A percentile compares a stretch with the other conserved stretches of the same genome.
These are phyloP conservation scores for Dione vanillae DNA, from an alignment of 2,888 invertebrate genomes.

Conservation along the genomic window DNA sequence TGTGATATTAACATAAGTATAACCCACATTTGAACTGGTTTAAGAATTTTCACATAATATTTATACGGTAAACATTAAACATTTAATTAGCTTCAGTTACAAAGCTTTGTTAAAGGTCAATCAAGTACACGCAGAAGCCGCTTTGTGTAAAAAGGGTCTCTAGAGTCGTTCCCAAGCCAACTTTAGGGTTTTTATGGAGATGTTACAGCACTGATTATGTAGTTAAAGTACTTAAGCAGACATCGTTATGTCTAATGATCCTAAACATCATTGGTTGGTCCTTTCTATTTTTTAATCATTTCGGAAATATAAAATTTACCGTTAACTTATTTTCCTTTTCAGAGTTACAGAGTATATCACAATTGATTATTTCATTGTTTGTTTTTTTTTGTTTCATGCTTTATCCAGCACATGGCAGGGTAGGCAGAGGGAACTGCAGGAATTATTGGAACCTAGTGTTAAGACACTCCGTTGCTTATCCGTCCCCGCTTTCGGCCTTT, in stretches of 20 bases:
- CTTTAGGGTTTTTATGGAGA: conserved; percentile 37
- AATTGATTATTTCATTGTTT: conserved; percentile 1
- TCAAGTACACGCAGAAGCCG: conserved; percentile 57
- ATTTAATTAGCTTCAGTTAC: conserved; percentile 77
- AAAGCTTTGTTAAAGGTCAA: conserved; percentile 70
- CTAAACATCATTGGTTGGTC: conserved; percentile 15
- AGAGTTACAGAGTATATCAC: background rate
- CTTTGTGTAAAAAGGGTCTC: conserved; percentile 65
- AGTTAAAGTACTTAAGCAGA: conserved; percentile 29
- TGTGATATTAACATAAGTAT: background rate
- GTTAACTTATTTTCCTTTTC: background rate
- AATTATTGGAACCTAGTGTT: too few species aligned
- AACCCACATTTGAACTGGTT: background rate
- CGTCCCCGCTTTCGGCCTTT: too few species aligned
- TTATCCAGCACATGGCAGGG: too few species aligned
- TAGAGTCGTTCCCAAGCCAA: conserved; percentile 39
- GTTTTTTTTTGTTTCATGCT: too few species aligned
- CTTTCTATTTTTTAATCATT: conserved; percentile 16
- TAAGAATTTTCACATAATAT: conserved; percentile 48
- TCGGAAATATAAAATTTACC: background rate
- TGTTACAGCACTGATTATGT: conserved; percentile 31
- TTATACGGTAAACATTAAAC: conserved; percentile 72
- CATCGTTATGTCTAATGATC: conserved; percentile 26
- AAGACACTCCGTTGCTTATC: too few species aligned
- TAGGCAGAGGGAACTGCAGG: too few species aligned